Percentiles rank a stretch among this genome's conserved stretches.
Conservation (phyloP, 2,888 invertebrate species). For the Xestia ashworthii region DNA sequence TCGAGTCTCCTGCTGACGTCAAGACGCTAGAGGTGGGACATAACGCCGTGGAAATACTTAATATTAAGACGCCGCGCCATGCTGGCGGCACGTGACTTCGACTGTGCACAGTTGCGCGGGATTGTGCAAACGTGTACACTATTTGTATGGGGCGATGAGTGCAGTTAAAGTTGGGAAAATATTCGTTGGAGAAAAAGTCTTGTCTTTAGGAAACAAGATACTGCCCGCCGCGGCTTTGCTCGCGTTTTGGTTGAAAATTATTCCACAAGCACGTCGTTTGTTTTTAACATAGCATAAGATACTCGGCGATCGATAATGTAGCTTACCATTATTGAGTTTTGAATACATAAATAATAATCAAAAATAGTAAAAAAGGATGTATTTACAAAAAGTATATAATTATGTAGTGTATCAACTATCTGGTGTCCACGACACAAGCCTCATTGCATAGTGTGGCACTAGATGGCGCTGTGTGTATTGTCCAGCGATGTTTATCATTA, state of each 20-base stretch:
- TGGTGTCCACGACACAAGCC: too few species aligned
- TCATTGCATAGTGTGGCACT: too few species aligned
- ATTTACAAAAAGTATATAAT: too few species aligned
- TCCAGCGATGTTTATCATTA: too few species aligned
- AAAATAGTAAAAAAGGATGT: too few species aligned
- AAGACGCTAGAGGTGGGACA: slow-evolving; percentile 51
- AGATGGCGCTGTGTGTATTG: too few species aligned
- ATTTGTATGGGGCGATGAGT: slow-evolving; percentile 49
- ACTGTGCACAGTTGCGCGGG: slow-evolving; percentile 58
- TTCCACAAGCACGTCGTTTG: not conserved
- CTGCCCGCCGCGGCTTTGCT: not conserved
- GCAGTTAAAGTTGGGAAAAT: slow-evolving; percentile 21
- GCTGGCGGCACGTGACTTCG: slow-evolving; percentile 62
- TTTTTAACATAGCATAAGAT: not conserved
- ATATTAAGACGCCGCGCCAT: slow-evolving; percentile 51
- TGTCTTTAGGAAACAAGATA: not conserved
- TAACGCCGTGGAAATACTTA: slow-evolving; percentile 66
- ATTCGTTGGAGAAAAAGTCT: slow-evolving; percentile 4
- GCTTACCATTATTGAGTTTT: not conserved
- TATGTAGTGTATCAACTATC: too few species aligned
- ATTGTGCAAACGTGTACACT: slow-evolving; percentile 68
- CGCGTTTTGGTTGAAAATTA: not conserved
- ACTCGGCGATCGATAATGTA: not conserved
- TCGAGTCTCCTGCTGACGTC: slow-evolving; percentile 47
- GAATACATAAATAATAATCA: too few species aligned